Evolutionary conservation across 2,888 invertebrate genomes (phyloP).

Genomic region (Eilema griseolum): DNA sequence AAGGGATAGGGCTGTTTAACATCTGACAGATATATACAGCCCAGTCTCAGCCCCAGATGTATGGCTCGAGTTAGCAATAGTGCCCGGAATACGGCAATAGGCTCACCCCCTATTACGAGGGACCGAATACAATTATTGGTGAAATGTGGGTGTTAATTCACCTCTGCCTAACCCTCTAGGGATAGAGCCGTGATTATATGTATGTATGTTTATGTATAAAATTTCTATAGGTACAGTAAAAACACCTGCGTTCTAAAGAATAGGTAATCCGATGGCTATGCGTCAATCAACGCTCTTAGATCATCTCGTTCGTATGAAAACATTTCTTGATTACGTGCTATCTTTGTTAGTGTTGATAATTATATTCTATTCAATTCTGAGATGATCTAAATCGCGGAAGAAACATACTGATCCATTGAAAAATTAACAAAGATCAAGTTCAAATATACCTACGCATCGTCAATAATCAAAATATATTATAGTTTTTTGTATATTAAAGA

Average conservation of each 20-base stretch:
- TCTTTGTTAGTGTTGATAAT: slow-evolving; percentile 8
- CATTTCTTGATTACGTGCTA: background rate
- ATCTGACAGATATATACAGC: too few relatives aligned
- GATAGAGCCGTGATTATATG: too few relatives aligned
- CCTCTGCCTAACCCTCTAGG: too few relatives aligned
- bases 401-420: background rate
- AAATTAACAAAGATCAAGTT: background rate
- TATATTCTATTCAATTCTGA: background rate
- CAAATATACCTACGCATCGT: background rate
- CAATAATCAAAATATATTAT: background rate
- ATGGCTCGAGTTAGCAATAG: too few relatives aligned
- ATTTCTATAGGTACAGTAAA: background rate
- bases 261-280: slow-evolving; percentile 9
- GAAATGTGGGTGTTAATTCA: too few relatives aligned
- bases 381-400: background rate
- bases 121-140: too few relatives aligned
- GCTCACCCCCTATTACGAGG: too few relatives aligned
- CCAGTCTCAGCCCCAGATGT: too few relatives aligned
- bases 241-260: slow-evolving; percentile 6
- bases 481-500: too few relatives aligned
- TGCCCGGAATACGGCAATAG: too few relatives aligned
- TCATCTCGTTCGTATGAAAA: slow-evolving; percentile 4
- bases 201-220: too few relatives aligned
- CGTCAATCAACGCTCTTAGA: slow-evolving; percentile 9
- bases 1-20: too few relatives aligned